A percentile compares a stretch with the other conserved stretches of the same genome.
phyloP scores from a whole-genome alignment of 2,888 invertebrate genomes.

The Ectropis crepuscularia region DNA sequence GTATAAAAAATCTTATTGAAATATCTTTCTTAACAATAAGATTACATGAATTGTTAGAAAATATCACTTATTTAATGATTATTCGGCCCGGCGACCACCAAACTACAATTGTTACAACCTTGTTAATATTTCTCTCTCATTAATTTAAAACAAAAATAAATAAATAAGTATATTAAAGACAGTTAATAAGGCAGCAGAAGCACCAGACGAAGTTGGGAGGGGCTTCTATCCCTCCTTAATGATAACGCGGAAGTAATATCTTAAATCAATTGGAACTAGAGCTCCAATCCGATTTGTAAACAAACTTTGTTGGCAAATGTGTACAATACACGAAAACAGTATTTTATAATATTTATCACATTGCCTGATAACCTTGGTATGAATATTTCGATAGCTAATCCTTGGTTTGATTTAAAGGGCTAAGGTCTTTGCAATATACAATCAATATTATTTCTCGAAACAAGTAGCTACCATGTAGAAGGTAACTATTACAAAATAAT shows the following conservation, averaged over 20 bases:
- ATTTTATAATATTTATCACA: constrained; percentile 21
- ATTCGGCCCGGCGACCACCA: no score
- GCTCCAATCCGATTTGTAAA: constrained; percentile 55
- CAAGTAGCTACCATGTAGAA: not conserved
- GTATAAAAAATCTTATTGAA: no score
- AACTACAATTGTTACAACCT: no score
- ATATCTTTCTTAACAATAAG: no score
- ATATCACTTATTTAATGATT: no score
- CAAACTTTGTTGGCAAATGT: constrained; percentile 31
- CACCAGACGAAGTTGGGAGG: not conserved
- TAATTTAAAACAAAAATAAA: no score
- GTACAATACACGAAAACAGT: constrained; percentile 14
- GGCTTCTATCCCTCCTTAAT: constrained; percentile 33
- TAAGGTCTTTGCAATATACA: constrained; percentile 16
- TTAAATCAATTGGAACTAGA: constrained; percentile 52
- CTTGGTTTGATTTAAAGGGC: constrained; percentile 11
- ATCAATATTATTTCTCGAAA: not conserved
- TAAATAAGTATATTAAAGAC: no score
- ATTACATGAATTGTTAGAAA: no score
- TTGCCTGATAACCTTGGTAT: constrained; percentile 16
- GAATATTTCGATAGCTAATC: constrained; percentile 15
- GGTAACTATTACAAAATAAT: not conserved
- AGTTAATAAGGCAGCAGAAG: no score
- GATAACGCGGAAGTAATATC: constrained; percentile 42
- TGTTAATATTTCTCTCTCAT: no score